These are phyloP conservation scores for Vulpes lagopus DNA, from an alignment of 2,113 vertebrate species.

Conservation along the genomic window DNA sequence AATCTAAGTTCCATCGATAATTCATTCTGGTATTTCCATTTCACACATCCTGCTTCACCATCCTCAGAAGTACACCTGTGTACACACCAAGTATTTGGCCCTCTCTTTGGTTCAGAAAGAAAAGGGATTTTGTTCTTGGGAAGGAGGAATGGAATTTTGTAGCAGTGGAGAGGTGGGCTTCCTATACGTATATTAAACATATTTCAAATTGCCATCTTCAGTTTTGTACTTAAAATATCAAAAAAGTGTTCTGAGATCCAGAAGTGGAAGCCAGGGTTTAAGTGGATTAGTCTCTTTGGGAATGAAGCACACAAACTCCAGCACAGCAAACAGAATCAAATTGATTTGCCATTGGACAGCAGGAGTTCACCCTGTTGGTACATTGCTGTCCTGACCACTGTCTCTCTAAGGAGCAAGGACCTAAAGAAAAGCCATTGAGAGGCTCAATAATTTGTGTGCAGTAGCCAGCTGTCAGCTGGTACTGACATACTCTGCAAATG, in stretches of 20 bases:
- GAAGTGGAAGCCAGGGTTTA: neutral
- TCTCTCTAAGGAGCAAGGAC: neutral
- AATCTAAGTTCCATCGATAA: neutral
- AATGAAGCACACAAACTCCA: neutral
- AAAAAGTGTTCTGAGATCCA: neutral
- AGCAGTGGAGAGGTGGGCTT: neutral
- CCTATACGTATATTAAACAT: neutral
- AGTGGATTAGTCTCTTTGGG: neutral
- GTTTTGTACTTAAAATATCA: conserved; percentile 34
- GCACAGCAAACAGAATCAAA: neutral
- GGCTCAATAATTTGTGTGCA: neutral
- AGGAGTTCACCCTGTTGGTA: neutral
- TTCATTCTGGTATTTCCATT: neutral
- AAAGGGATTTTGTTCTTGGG: conserved; percentile 4
- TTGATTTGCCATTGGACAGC: neutral
- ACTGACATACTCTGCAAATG: neutral
- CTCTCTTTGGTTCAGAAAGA: neutral
- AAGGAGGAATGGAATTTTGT: neutral
- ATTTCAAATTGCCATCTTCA: neutral
- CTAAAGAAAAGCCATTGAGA: neutral
- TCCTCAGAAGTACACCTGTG: too few species aligned
- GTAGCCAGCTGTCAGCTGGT: neutral
- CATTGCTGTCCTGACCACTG: neutral
- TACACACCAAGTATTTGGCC: neutral
- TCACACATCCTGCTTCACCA: neutral